Percentiles rank a stretch among this genome's conserved stretches.
Evolutionary conservation across 2,113 vertebrate species (phyloP).

Genomic region (rabbit (Oryctolagus cuniculus)): DNA sequence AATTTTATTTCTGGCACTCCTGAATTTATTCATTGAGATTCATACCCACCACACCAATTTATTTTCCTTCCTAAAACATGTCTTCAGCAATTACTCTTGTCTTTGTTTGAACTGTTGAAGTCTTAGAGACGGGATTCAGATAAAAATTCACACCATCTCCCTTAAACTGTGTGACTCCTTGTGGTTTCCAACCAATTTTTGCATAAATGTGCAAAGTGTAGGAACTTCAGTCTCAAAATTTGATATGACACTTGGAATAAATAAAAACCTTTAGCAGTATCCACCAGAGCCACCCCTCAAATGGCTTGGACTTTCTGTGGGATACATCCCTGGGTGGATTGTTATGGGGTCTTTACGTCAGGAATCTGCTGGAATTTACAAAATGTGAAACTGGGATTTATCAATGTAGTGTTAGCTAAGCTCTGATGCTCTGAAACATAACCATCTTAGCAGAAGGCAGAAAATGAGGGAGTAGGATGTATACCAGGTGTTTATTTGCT

Average conservation of each 20-base stretch:
- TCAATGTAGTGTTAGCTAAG: not conserved
- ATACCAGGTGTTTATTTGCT: not conserved
- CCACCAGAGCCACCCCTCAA: slow-evolving; percentile 29
- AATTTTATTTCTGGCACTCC: slow-evolving; percentile 56
- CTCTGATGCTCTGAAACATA: not conserved
- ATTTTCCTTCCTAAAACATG: slow-evolving; percentile 47
- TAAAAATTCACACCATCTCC: slow-evolving; percentile 37
- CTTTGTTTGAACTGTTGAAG: slow-evolving; percentile 57
- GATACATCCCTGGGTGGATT: not conserved
- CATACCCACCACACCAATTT: not conserved
- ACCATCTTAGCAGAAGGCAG: not conserved
- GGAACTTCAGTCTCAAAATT: slow-evolving; percentile 58
- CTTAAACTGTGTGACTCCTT: slow-evolving; percentile 19
- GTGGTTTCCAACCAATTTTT: slow-evolving; percentile 50
- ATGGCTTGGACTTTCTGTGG: slow-evolving; percentile 26
- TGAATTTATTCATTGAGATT: slow-evolving; percentile 54
- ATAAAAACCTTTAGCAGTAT: slow-evolving; percentile 41
- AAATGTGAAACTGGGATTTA: slow-evolving; percentile 43
- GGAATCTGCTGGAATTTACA: slow-evolving; percentile 42
- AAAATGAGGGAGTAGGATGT: not conserved
- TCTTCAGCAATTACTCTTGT: slow-evolving; percentile 58
- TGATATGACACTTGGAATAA: slow-evolving; percentile 43
- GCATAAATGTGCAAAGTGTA: slow-evolving; percentile 40
- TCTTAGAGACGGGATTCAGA: slow-evolving; percentile 41
- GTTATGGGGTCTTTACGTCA: not conserved